phyloP scores from a whole-genome alignment of 2,797 vertebrate genomes.

The Parambassis ranga region DNA sequence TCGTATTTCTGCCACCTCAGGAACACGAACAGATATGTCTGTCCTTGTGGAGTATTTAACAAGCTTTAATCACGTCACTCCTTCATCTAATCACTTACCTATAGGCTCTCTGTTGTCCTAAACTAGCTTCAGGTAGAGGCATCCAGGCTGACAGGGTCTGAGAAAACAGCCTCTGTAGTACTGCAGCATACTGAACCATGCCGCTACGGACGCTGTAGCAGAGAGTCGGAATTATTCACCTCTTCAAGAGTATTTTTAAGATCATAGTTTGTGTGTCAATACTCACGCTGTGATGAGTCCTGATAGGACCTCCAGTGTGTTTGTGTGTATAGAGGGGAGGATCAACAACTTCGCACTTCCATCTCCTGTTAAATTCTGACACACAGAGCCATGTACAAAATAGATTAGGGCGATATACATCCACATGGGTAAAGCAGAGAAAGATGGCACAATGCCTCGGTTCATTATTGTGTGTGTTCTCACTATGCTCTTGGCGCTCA shows the following conservation, averaged over 20 bases:
- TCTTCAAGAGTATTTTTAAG: too few relatives aligned
- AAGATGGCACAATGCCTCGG: too few relatives aligned
- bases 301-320: slow-evolving; percentile 84
- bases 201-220: slow-evolving; percentile 58
- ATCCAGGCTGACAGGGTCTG: slow-evolving; percentile 87
- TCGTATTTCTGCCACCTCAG: too few relatives aligned
- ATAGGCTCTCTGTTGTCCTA: slow-evolving; percentile 88
- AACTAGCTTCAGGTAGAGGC: slow-evolving; percentile 68
- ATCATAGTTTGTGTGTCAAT: neutral
- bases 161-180: slow-evolving; percentile 85
- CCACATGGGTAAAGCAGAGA: too few relatives aligned
- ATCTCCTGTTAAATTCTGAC: slow-evolving; percentile 85
- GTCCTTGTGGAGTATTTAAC: too few relatives aligned
- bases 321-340: slow-evolving; percentile 84
- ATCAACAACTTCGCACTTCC: slow-evolving; percentile 85
- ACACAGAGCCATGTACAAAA: neutral
- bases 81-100: slow-evolving; percentile 82
- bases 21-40: too few relatives aligned
- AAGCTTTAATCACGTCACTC: too few relatives aligned
- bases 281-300: slow-evolving; percentile 84
- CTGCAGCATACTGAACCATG: slow-evolving; percentile 82
- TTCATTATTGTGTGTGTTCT: slow-evolving; percentile 50
- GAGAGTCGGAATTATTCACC: neutral
- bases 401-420: too few relatives aligned
- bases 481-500: slow-evolving; percentile 86